Percentiles rank a stretch among this genome's conserved stretches.
phyloP scores from a whole-genome alignment of 2,797 vertebrate genomes.

The Momotus momota region DNA sequence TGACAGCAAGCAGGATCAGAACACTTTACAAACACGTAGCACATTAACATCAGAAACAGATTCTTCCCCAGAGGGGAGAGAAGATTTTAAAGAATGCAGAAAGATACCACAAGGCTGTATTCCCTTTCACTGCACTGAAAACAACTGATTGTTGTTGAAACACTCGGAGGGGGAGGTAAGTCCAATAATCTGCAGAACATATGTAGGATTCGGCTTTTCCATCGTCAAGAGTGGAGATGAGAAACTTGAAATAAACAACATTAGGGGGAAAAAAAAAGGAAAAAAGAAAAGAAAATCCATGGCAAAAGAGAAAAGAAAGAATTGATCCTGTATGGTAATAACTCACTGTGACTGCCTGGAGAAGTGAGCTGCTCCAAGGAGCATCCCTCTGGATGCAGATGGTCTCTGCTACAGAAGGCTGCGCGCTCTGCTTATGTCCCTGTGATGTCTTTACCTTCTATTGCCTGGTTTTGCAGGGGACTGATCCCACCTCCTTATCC shows the following conservation, averaged over 20 bases:
- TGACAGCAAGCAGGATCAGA: constrained; percentile 43
- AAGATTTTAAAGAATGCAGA: constrained; percentile 46
- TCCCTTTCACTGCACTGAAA: constrained; percentile 21
- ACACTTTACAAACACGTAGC: constrained; percentile 9
- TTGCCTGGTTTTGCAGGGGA: background rate
- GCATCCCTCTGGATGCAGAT: background rate
- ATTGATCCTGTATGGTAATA: background rate
- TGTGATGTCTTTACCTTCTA: background rate
- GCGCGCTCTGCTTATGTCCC: fast-evolving
- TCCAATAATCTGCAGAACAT: constrained; percentile 56
- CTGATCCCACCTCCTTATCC: background rate
- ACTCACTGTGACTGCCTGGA: background rate
- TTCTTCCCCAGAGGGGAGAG: constrained; percentile 12
- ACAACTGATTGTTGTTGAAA: constrained; percentile 42
- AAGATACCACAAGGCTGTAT: constrained; percentile 39
- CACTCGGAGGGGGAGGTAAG: background rate
- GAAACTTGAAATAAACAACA: constrained; percentile 11
- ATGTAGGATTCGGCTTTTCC: background rate
- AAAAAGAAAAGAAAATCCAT: background rate
- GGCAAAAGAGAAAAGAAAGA: background rate
- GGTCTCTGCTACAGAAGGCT: background rate
- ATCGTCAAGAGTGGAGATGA: background rate
- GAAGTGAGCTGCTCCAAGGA: background rate
- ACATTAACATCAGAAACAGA: constrained; percentile 62
- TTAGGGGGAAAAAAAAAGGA: background rate